Evolutionary conservation across 2,888 invertebrate genomes (phyloP).

Genomic region (Helleia helle): DNA sequence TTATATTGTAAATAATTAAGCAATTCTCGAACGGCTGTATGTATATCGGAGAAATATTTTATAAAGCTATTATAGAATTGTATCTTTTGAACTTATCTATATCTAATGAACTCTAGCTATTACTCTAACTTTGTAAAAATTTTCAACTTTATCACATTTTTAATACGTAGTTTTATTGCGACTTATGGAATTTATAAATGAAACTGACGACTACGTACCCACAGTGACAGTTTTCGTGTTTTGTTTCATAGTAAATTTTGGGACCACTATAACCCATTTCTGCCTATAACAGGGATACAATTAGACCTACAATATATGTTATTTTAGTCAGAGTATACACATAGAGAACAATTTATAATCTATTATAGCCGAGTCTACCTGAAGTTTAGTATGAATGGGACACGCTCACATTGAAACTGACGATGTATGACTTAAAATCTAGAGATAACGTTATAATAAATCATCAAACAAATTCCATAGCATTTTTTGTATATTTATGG

Average conservation of each 20-base stretch:
- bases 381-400: slow-evolving; percentile 62
- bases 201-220: slow-evolving; percentile 17
- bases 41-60: slow-evolving; percentile 65
- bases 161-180: slow-evolving; percentile 24
- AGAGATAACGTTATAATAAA: slow-evolving; percentile 33
- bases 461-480: slow-evolving; percentile 63
- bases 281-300: slow-evolving; percentile 32
- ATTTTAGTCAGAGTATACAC: slow-evolving; percentile 21
- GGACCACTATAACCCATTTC: slow-evolving; percentile 58
- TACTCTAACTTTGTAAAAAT: slow-evolving; percentile 14
- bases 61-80: slow-evolving; percentile 50
- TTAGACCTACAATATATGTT: slow-evolving; percentile 30
- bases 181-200: slow-evolving; percentile 25
- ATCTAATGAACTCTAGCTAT: slow-evolving; percentile 15
- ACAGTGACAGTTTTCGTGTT: slow-evolving; percentile 46
- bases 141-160: slow-evolving; percentile 17
- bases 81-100: too few relatives aligned
- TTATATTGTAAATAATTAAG: slow-evolving; percentile 54
- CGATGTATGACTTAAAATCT: slow-evolving; percentile 18
- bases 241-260: slow-evolving; percentile 69
- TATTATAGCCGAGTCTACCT: slow-evolving; percentile 31
- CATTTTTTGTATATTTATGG: slow-evolving; percentile 52
- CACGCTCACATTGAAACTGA: slow-evolving; percentile 35
- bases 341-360: slow-evolving; percentile 19
- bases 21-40: slow-evolving; percentile 40